Evolutionary conservation across 2,113 vertebrate genomes (phyloP).

Genomic region (Sinocyclocheilus rhinocerous): DNA sequence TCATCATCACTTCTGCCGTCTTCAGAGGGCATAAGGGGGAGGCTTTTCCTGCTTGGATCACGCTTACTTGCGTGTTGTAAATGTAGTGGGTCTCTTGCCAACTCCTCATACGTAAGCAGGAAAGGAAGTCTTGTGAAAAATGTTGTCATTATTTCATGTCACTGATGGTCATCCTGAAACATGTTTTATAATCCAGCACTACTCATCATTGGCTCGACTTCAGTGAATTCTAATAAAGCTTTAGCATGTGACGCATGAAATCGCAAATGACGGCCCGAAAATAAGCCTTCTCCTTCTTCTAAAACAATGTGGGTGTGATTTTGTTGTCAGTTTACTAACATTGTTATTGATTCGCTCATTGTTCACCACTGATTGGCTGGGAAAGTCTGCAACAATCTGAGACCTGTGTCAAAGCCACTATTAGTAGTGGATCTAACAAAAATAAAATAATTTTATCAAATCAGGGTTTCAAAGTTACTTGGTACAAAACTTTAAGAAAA

Average conservation of each 20-base stretch:
- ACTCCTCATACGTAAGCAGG: not conserved
- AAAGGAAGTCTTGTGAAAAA: not conserved
- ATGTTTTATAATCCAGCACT: not conserved
- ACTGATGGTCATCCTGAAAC: not conserved
- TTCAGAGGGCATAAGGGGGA: not conserved
- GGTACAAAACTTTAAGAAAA: too few relatives aligned
- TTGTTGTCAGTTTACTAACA: not conserved
- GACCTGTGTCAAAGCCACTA: not conserved
- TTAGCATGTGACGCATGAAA: not conserved
- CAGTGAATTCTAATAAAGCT: slow-evolving; percentile 14
- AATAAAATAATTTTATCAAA: not conserved
- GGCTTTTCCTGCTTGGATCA: slow-evolving; percentile 40
- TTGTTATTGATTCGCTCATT: not conserved
- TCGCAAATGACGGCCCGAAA: not conserved
- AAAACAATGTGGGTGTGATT: not conserved
- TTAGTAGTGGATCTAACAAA: not conserved
- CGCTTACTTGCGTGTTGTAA: not conserved
- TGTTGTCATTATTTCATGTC: not conserved
- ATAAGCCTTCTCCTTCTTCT: not conserved
- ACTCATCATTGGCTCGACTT: not conserved
- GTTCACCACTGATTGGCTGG: not conserved
- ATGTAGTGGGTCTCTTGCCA: slow-evolving; percentile 7
- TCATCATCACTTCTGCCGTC: slow-evolving; percentile 22
- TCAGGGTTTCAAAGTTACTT: not conserved
- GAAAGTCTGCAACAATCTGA: not conserved